A percentile compares a stretch with the other conserved stretches of the same genome.
Evolutionary conservation across 2,797 vertebrate genomes (phyloP).

Genomic region (Acrocephalus scirpaceus): DNA sequence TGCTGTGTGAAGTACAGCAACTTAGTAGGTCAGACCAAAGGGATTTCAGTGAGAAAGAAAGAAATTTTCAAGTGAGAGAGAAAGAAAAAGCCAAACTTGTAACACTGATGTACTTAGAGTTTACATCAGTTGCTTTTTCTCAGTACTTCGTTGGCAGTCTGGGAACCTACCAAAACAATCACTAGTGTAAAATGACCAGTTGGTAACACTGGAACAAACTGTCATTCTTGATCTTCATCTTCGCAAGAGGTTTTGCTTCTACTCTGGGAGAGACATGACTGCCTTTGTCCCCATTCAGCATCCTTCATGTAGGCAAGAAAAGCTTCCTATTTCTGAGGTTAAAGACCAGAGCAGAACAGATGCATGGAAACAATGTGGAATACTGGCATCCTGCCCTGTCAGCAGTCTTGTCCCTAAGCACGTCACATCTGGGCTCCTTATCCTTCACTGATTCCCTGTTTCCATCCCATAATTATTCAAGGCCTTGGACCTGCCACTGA

Average conservation of each 20-base stretch:
- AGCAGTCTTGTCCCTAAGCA: not conserved
- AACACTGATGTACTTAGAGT: not conserved
- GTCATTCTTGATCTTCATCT: not conserved
- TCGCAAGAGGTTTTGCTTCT: not conserved
- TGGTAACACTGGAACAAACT: not conserved
- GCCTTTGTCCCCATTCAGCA: not conserved
- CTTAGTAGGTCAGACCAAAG: not conserved
- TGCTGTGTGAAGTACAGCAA: not conserved
- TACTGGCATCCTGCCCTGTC: not conserved
- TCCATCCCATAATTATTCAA: not conserved
- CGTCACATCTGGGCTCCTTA: not conserved
- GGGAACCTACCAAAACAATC: not conserved
- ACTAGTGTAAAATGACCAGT: not conserved
- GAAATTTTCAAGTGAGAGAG: not conserved
- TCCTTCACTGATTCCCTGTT: not conserved
- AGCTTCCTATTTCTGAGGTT: not conserved
- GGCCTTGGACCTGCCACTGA: not conserved
- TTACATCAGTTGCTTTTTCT: not conserved
- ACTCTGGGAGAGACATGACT: not conserved
- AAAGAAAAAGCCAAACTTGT: not conserved
- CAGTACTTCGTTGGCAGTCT: not conserved
- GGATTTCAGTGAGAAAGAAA: not conserved
- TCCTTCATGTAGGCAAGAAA: not conserved
- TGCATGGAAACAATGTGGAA: not conserved
- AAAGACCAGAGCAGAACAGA: not conserved